Conservation (phyloP, 1,140 invertebrate species). For the Ooceraea biroi region DNA sequence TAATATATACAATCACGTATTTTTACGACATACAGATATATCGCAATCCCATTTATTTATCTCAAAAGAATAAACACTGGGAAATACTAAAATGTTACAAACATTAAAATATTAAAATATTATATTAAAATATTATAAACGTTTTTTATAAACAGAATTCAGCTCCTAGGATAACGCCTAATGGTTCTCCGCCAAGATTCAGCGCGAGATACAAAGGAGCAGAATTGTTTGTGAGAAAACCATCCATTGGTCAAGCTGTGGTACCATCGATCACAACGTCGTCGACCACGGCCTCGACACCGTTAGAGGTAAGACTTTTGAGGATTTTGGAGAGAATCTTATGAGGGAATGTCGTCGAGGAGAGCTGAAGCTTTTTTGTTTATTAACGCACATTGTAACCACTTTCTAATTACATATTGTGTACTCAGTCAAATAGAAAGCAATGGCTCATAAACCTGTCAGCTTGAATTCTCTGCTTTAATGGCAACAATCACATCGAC, state of each 20-base stretch:
- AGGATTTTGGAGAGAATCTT: slow-evolving; percentile 50
- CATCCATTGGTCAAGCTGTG: slow-evolving; percentile 75
- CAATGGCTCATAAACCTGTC: slow-evolving; percentile 1
- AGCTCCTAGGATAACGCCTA: slow-evolving; percentile 80
- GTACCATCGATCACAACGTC: slow-evolving; percentile 78
- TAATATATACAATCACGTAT: no score
- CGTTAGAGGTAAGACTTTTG: slow-evolving; percentile 79
- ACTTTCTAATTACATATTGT: slow-evolving; percentile 30
- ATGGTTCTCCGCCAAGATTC: slow-evolving; percentile 81
- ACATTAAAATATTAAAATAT: no score
- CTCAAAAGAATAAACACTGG: no score
- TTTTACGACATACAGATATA: no score
- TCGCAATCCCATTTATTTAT: no score
- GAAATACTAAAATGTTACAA: no score
- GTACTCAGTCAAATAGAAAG: slow-evolving; percentile 27
- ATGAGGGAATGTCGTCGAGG: slow-evolving; percentile 23
- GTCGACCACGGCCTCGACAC: slow-evolving; percentile 80
- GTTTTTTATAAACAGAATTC: slow-evolving; percentile 80
- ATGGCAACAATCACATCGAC: background rate
- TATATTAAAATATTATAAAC: background rate
- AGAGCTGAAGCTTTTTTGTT: slow-evolving; percentile 23
- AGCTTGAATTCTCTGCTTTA: slow-evolving; percentile 13
- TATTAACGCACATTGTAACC: slow-evolving; percentile 31
- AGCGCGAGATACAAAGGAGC: slow-evolving; percentile 84
- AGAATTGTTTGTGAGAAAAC: slow-evolving; percentile 82